A percentile compares a stretch with the other conserved stretches of the same genome.
Evolutionary conservation across 1,140 invertebrate species (phyloP).

Genomic region (Pachypeltis micranthus): DNA sequence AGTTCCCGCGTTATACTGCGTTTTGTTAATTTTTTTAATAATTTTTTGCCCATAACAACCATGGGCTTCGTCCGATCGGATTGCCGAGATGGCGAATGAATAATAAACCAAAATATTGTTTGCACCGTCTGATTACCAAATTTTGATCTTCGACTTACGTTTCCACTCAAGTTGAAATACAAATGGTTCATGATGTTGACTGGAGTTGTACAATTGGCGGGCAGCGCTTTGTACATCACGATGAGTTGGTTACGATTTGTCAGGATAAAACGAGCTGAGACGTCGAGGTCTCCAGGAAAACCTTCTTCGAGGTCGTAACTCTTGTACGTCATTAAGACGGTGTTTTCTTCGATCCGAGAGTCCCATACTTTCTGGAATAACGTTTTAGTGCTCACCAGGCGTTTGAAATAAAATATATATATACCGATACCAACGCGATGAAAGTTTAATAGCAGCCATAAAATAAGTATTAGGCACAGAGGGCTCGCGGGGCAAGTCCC

Average conservation of each 20-base stretch:
- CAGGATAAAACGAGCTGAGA: conserved; percentile 57
- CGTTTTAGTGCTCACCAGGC: too few species aligned
- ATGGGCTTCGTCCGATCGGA: too few species aligned
- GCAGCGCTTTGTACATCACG: conserved; percentile 56
- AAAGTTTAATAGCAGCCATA: not conserved
- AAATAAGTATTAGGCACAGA: not conserved
- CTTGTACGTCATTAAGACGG: conserved; percentile 51
- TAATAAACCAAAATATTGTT: too few species aligned
- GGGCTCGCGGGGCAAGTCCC: too few species aligned
- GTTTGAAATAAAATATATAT: not conserved
- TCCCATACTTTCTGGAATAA: conserved; percentile 34
- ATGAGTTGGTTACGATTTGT: conserved; percentile 55
- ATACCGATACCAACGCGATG: too few species aligned
- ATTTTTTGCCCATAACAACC: too few species aligned
- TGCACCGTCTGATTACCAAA: too few species aligned
- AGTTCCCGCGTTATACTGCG: too few species aligned
- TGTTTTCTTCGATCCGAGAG: conserved; percentile 37
- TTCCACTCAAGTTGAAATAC: conserved; percentile 87
- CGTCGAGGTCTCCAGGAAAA: conserved; percentile 64
- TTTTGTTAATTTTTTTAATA: too few species aligned
- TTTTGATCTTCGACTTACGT: too few species aligned
- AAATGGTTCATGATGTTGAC: conserved; percentile 87
- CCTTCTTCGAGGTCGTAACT: conserved; percentile 76
- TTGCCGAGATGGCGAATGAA: too few species aligned
- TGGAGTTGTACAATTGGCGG: conserved; percentile 60